Conservation (phyloP, 2,113 vertebrate species). For the Myrmophylax atrothorax region DNA sequence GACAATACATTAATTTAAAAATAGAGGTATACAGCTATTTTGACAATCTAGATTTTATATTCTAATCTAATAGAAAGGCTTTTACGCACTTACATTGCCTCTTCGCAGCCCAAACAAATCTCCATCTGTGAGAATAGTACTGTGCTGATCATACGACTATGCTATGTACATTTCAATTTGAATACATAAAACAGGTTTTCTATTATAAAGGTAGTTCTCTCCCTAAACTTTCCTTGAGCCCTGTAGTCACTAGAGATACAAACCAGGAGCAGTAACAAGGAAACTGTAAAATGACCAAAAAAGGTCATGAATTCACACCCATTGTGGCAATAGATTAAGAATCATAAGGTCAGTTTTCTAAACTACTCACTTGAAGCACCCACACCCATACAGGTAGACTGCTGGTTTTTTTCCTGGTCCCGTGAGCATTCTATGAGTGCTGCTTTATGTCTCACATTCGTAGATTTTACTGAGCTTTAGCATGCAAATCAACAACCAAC, state of each 20-base stretch:
- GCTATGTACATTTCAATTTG: neutral
- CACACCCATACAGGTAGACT: neutral
- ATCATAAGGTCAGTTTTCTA: neutral
- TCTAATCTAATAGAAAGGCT: conserved; percentile 50
- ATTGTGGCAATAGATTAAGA: neutral
- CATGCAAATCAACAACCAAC: neutral
- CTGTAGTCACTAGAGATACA: neutral
- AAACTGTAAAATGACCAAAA: neutral
- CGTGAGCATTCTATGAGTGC: neutral
- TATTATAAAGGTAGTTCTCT: neutral
- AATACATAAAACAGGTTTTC: neutral
- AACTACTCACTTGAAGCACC: neutral
- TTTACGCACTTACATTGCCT: conserved; percentile 18
- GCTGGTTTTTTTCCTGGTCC: neutral
- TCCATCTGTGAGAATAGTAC: neutral
- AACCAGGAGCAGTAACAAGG: neutral
- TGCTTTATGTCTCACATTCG: neutral
- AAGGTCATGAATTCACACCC: neutral
- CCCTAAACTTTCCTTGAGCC: neutral
- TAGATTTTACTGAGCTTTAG: neutral
- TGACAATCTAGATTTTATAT: neutral
- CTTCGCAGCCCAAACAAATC: conserved; percentile 10
- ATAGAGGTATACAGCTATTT: neutral
- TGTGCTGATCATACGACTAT: neutral
- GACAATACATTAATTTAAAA: neutral